These are phyloP conservation scores for Thunnus albacares DNA, from an alignment of 2,797 vertebrate genomes.

Conservation along the genomic window DNA sequence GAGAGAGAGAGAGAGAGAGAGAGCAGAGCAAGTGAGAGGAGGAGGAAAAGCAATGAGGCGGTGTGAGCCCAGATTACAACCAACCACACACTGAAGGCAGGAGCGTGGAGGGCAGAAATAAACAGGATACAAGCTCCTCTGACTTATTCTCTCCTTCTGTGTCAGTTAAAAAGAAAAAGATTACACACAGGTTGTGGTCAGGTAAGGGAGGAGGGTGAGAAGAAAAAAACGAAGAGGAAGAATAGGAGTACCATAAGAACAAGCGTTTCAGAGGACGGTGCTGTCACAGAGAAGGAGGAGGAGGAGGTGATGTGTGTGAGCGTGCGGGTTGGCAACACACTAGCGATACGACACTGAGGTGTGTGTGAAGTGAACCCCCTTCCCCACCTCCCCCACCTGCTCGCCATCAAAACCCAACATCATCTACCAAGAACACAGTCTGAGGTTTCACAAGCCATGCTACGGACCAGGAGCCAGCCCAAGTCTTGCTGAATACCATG, in stretches of 20 bases:
- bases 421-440: conserved; percentile 20
- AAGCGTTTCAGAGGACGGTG: conserved; percentile 39
- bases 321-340: conserved; percentile 12
- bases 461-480: conserved; percentile 63
- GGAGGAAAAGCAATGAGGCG: conserved; percentile 59
- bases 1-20: conserved; percentile 43
- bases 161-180: conserved; percentile 25
- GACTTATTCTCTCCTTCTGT: conserved; percentile 29
- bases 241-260: conserved; percentile 32
- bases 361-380: conserved; percentile 40
- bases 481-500: conserved; percentile 81
- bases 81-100: conserved; percentile 36
- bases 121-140: conserved; percentile 28
- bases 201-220: conserved; percentile 19
- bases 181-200: conserved; percentile 18
- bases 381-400: neutral
- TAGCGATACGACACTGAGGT: neutral
- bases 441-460: conserved; percentile 68
- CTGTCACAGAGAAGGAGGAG: conserved; percentile 46
- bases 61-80: conserved; percentile 78
- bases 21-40: conserved; percentile 40
- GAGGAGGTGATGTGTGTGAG: conserved; percentile 35
- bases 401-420: conserved; percentile 18
- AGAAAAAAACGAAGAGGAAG: conserved; percentile 9
- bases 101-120: conserved; percentile 41